phyloP scores from a whole-genome alignment of 2,888 invertebrate genomes.

The Altica lythri region DNA sequence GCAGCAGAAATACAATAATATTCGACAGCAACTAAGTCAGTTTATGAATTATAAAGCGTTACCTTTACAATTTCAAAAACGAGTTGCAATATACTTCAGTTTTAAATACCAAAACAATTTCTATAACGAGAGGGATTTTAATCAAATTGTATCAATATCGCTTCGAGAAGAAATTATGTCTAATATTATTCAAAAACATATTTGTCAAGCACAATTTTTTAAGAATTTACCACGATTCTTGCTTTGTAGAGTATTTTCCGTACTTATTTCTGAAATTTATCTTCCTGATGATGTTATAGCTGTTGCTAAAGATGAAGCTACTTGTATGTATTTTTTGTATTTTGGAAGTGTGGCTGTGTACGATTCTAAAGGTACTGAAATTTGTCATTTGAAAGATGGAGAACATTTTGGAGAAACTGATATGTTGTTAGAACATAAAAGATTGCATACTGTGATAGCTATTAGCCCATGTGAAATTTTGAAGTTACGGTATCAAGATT shows the following conservation, averaged over 20 bases:
- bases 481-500: neutral
- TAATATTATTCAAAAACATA: neutral
- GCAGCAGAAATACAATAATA: conserved; percentile 44
- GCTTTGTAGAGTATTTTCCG: conserved; percentile 13
- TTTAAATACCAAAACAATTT: conserved; percentile 55
- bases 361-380: neutral
- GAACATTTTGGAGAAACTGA: conserved; percentile 13
- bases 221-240: conserved; percentile 24
- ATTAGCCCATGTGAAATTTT: conserved; percentile 6
- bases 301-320: conserved; percentile 4
- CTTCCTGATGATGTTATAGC: conserved; percentile 22
- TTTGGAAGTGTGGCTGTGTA: conserved; percentile 46
- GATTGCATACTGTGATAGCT: neutral
- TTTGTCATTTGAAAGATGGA: conserved; percentile 10
- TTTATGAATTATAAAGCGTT: conserved; percentile 57
- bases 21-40: conserved; percentile 54
- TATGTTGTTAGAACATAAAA: neutral
- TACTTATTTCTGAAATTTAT: conserved; percentile 23
- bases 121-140: conserved; percentile 53
- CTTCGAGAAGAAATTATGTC: conserved; percentile 8
- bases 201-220: conserved; percentile 1
- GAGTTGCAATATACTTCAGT: conserved; percentile 53
- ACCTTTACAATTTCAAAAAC: conserved; percentile 50
- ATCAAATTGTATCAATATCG: conserved; percentile 30
- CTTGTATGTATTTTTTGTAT: conserved; percentile 26